Evolutionary conservation across 1,140 invertebrate genomes (phyloP).

Genomic region (Dysdera silvatica): DNA sequence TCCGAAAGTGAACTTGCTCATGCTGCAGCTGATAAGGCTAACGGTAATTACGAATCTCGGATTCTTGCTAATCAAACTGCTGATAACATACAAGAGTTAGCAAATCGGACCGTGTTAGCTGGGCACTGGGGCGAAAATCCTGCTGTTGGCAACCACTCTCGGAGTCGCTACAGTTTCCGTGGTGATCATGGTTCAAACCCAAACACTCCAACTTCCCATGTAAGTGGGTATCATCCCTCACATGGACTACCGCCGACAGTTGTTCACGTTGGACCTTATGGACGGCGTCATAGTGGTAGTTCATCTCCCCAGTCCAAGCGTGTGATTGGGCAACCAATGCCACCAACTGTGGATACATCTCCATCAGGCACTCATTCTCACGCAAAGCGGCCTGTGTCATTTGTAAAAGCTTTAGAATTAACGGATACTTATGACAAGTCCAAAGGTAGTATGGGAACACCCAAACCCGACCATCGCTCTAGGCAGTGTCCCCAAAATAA

Average conservation of each 20-base stretch:
- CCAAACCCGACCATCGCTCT: slow-evolving; percentile 24
- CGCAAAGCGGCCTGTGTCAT: slow-evolving; percentile 68
- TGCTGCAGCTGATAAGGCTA: slow-evolving; percentile 47
- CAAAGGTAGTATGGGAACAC: slow-evolving; percentile 29
- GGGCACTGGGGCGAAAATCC: slow-evolving; percentile 77
- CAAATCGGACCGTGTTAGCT: slow-evolving; percentile 70
- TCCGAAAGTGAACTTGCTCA: slow-evolving; percentile 74
- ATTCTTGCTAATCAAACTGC: slow-evolving; percentile 51
- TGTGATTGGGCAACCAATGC: slow-evolving; percentile 33
- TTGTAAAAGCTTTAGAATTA: slow-evolving; percentile 83
- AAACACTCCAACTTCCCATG: slow-evolving; percentile 29
- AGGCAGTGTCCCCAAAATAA: slow-evolving; percentile 29
- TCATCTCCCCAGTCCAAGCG: slow-evolving; percentile 8
- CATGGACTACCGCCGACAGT: neutral
- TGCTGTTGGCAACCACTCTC: slow-evolving; percentile 46
- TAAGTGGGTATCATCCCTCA: slow-evolving; percentile 16
- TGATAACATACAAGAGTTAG: slow-evolving; percentile 58
- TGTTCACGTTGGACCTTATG: slow-evolving; percentile 29
- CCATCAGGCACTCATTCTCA: slow-evolving; percentile 35
- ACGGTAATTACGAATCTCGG: slow-evolving; percentile 44
- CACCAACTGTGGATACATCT: slow-evolving; percentile 18
- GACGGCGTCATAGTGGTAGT: slow-evolving; percentile 16
- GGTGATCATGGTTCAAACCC: slow-evolving; percentile 39
- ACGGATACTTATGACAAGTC: slow-evolving; percentile 54
- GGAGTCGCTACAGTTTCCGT: slow-evolving; percentile 40